These are phyloP conservation scores for Miichthys miiuy DNA, from an alignment of 2,797 vertebrate species.

Conservation along the genomic window DNA sequence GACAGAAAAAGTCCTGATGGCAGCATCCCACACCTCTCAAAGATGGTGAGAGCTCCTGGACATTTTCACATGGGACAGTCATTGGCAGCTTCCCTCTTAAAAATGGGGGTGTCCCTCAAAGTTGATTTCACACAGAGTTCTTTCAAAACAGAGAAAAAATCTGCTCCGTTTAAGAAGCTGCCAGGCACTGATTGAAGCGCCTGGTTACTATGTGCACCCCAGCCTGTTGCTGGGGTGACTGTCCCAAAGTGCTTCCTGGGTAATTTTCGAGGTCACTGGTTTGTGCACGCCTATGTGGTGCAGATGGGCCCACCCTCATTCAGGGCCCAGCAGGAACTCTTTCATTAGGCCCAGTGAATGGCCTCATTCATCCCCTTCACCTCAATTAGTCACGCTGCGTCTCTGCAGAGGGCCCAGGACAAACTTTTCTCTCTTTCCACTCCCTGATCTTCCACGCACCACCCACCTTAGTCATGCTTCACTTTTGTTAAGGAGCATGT, in stretches of 20 bases:
- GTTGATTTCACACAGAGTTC: constrained; percentile 81
- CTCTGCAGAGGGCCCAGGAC: constrained; percentile 79
- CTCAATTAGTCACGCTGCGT: constrained; percentile 84
- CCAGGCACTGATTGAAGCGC: constrained; percentile 82
- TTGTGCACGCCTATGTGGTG: constrained; percentile 87
- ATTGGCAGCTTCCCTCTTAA: constrained; percentile 55
- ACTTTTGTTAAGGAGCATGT: constrained; percentile 73
- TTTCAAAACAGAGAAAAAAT: constrained; percentile 77
- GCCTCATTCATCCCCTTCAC: constrained; percentile 86
- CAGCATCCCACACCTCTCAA: constrained; percentile 67
- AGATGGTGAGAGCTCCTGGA: constrained; percentile 56
- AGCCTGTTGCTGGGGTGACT: constrained; percentile 86
- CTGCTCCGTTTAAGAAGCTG: constrained; percentile 80
- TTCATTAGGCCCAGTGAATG: constrained; percentile 85
- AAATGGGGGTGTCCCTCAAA: constrained; percentile 65
- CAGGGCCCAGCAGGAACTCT: constrained; percentile 83
- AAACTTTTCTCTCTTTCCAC: constrained; percentile 82
- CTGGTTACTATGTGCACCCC: constrained; percentile 85
- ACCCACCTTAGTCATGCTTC: constrained; percentile 82
- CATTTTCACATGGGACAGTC: constrained; percentile 76
- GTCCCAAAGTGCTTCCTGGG: constrained; percentile 88
- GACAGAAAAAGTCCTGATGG: constrained; percentile 46
- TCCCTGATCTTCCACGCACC: constrained; percentile 76
- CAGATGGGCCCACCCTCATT: constrained; percentile 87
- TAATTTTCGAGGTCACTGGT: constrained; percentile 90